Evolutionary conservation across 1,140 invertebrate genomes (phyloP).

Genomic region (Epicauta chinensis): DNA sequence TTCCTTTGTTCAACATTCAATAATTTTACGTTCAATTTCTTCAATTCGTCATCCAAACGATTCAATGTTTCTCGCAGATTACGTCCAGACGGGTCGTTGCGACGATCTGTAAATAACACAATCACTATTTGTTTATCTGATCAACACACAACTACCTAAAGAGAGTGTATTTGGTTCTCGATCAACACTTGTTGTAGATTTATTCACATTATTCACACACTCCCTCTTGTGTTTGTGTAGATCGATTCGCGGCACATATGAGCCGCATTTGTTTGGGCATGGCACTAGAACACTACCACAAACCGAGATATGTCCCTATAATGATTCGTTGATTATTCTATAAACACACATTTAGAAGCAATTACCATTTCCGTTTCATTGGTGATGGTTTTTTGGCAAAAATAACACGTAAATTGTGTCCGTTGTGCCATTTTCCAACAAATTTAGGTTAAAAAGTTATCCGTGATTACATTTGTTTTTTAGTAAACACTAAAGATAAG

Average conservation of each 20-base stretch:
- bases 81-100: constrained; percentile 4
- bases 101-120: background rate
- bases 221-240: constrained; percentile 51
- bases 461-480: no score
- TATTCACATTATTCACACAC: constrained; percentile 44
- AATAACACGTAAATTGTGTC: constrained; percentile 8
- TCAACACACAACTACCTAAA: background rate
- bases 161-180: constrained; percentile 1
- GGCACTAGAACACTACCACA: constrained; percentile 62
- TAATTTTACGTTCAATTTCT: background rate
- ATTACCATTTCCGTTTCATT: constrained; percentile 11
- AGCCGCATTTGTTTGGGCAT: constrained; percentile 58
- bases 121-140: background rate
- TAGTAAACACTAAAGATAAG: no score
- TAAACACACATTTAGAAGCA: no score
- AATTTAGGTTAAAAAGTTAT: no score
- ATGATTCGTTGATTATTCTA: constrained; percentile 17
- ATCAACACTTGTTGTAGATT: constrained; percentile 7
- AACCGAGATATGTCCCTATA: constrained; percentile 55
- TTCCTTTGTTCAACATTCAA: background rate
- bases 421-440: no score
- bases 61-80: constrained; percentile 5
- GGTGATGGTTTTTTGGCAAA: constrained; percentile 8
- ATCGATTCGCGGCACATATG: constrained; percentile 56
- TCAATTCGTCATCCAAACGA: background rate